Base-by-base conservation (phyloP, 2,888 invertebrate species). In the Melanargia galathea region DNA sequence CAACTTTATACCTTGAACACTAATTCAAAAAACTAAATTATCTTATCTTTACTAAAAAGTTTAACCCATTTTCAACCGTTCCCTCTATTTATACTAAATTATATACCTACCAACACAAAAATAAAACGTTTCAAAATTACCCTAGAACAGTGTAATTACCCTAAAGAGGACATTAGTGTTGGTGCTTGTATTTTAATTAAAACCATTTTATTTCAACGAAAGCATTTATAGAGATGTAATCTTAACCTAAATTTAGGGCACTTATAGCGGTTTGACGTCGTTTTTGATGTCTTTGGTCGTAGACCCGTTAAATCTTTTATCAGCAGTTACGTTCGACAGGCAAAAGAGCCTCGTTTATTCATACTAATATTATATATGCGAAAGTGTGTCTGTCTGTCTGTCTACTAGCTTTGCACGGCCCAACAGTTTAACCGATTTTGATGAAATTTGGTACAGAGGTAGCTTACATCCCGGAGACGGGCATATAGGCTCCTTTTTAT, bases 251-350 rank as follows among this genome's bases (percentile, higher is more conserved):
- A 79, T 80, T 75, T 73, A 75, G 65, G 73, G 74, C 72, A 74
- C 76, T 75, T 73, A 66, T 73, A 74, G 74, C 75, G 75, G 76
- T 75, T 75, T 64, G 74, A 33, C 49, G 59, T 74, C 76, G 74
- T 74, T 77, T 77, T 79, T 79, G 76, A 82, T 78, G 82, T 77
- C 74, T 79, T 72, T 72, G 75, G 73, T 71, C 73, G 71, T 74
- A 73, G 70, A 71, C 75, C 79, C 76, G 79, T 82, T 83, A 82
- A 83, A 84, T 77, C 75, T 81, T 85, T 84, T 82, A 84, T 77
- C 75, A 79, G 72, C 75, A 73, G 76, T 82, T 76, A 76, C 74
- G 71, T 72, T 67, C 70, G 74, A 70, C 67, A 68, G 73, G 45
- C 60, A 52, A 65, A 68, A 72, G 76, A 70, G 71, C 65, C 73